A percentile compares a stretch with the other conserved stretches of the same genome.
Conservation (phyloP, 2,113 vertebrate genomes). For the rabbit (Oryctolagus cuniculus) region DNA sequence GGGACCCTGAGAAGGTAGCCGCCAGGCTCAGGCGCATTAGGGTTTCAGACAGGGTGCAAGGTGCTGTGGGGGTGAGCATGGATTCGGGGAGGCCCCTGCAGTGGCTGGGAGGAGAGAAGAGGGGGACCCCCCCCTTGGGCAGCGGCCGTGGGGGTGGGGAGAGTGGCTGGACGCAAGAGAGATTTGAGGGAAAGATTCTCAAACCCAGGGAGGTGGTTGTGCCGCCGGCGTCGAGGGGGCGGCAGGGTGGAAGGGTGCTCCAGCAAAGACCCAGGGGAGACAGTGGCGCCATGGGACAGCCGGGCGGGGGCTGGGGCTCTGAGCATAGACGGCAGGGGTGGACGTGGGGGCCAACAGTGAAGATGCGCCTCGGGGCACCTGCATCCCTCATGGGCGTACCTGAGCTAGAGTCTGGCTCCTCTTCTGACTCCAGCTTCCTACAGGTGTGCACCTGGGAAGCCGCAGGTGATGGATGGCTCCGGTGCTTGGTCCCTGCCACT, state of each 20-base stretch:
- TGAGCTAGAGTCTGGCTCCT: no score
- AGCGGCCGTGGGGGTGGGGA: fast-evolving
- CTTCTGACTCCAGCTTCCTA: no score
- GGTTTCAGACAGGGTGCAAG: no score
- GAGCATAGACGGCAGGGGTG: no score
- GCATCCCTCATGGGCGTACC: no score
- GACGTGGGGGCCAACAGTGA: no score
- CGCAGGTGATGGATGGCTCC: no score
- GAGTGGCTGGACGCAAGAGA: not conserved
- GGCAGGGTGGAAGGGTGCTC: not conserved
- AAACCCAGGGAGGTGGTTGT: not conserved
- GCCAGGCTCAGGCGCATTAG: fast-evolving
- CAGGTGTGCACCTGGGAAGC: not conserved
- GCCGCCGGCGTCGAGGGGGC: no score
- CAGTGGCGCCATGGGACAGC: no score
- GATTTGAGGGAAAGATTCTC: not conserved
- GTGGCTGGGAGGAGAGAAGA: not conserved
- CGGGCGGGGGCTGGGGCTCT: no score
- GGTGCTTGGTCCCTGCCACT: no score
- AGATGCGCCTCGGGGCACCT: no score
- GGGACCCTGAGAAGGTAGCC: not conserved
- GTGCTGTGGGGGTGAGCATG: fast-evolving
- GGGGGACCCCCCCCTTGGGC: fast-evolving
- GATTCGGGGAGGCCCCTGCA: fast-evolving
- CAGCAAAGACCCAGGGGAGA: not conserved